phyloP scores from a whole-genome alignment of 2,113 vertebrate species.

The Gracilinanus agilis region DNA sequence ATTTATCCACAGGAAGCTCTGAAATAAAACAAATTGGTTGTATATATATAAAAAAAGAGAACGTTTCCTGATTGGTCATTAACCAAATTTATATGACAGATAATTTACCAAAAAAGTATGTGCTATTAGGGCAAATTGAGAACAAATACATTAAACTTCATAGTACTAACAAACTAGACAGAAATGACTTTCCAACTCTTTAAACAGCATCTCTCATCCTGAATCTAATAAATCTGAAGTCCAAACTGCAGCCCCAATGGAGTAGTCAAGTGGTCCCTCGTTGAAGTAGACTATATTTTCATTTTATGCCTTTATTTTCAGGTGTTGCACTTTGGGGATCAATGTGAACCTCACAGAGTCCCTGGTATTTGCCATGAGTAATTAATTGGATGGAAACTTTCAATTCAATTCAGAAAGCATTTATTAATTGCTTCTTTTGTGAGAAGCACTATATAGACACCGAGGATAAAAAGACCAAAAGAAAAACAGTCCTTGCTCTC shows the following conservation, averaged over 20 bases:
- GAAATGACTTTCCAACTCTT: not conserved
- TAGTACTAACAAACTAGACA: not conserved
- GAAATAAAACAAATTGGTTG: not conserved
- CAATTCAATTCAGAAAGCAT: conserved; percentile 14
- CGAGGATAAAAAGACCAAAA: not conserved
- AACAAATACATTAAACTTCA: conserved; percentile 15
- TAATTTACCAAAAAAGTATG: conserved; percentile 30
- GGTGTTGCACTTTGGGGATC: conserved; percentile 21
- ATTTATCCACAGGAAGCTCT: conserved; percentile 1
- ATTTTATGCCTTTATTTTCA: not conserved
- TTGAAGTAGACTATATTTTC: conserved; percentile 20
- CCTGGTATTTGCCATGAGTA: conserved; percentile 54
- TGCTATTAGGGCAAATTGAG: conserved; percentile 25
- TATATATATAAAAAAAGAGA: conserved; percentile 47
- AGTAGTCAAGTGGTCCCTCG: not conserved
- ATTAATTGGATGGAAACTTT: conserved; percentile 72
- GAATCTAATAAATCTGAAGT: conserved; percentile 16
- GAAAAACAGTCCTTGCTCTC: not conserved
- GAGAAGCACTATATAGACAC: not conserved
- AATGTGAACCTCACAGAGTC: not conserved
- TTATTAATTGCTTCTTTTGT: not conserved
- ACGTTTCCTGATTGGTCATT: not conserved
- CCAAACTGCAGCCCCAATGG: not conserved
- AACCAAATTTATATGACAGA: not conserved
- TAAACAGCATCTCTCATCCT: not conserved